Evolutionary conservation across 2,797 vertebrate species (phyloP), one percentile per base, ranked within the genome.

Genomic region (Pogonophryne albipinna): DNA sequence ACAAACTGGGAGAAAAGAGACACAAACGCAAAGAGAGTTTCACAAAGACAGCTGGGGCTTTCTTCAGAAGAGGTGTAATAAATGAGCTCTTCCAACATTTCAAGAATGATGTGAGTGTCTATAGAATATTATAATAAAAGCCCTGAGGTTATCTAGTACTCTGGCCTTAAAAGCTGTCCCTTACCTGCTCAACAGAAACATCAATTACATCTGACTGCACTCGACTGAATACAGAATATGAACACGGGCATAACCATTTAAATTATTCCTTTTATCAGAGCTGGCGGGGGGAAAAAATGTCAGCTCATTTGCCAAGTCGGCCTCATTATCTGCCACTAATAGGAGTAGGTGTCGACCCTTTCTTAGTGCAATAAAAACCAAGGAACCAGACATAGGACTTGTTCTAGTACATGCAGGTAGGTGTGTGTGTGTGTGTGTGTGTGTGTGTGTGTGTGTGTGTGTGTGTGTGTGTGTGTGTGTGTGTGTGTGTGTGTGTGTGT

Each of bases 1-100:
- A 94, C 88, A 99, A 92, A 91, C 98, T 99, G 90, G 78, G 57
- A 62, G 76, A 23, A 76, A 64, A 64, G 50, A 85, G 3, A 70
- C 41, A 42, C 6, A 67, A 60, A 76, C 0, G 5, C 9, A 57
- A 7, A 44, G 51, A 78, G 16, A 49, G 20, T 13, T 62, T 69
- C 55, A 44, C 63, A 51, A 51, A 64, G 10, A 4, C 57, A 61
- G n/a, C 16, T 27, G 6, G 17, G 7, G 12, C 15, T 31, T 27
- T 52, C n/a, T 62, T 55, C 4, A 8, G 31, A 15, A 4, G 41
- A 65, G 6, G 41, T 47, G n/a, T 20, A 44, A 42, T 41, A 53
- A 47, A 15, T 38, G 7, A 74, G 6, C 23, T 10, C 15, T 58
- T 70, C 15, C 19, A 49, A 50, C 19, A 50, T 69, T 44, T 63